phyloP scores from a whole-genome alignment of 2,113 vertebrate species.

The Alaudala cheleensis region DNA sequence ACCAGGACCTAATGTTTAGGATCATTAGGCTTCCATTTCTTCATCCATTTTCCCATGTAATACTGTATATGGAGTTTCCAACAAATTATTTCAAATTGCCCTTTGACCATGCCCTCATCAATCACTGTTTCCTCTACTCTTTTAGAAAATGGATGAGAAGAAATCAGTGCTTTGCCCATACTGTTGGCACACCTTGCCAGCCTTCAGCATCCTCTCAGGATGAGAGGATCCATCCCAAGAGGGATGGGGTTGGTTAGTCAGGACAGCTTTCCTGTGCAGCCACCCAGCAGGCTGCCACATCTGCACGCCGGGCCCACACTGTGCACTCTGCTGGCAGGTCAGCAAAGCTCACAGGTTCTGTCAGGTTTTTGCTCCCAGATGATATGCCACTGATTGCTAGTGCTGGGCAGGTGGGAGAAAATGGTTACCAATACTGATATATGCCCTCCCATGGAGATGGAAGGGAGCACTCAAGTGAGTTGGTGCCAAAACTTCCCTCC shows the following conservation, averaged over 20 bases:
- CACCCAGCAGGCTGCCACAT: neutral
- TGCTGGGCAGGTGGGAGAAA: neutral
- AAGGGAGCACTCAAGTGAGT: neutral
- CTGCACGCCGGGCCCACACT: neutral
- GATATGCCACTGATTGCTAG: neutral
- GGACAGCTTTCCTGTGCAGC: neutral
- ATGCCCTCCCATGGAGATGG: neutral
- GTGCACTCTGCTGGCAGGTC: neutral
- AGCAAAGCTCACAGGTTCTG: neutral
- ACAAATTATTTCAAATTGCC: neutral
- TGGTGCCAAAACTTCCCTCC: neutral
- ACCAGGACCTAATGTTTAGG: neutral
- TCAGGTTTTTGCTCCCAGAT: neutral
- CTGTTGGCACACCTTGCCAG: neutral
- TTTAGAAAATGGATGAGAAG: neutral
- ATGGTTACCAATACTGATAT: neutral
- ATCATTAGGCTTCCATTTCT: neutral
- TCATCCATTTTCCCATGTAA: neutral
- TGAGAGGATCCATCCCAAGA: neutral
- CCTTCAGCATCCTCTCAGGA: neutral
- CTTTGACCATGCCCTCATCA: neutral
- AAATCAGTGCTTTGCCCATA: neutral
- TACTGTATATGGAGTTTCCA: neutral
- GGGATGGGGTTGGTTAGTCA: neutral
- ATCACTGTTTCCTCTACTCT: neutral